A percentile compares a stretch with the other conserved stretches of the same genome.
Conservation (phyloP, 92 coral and sea anemone genomes). For the Palythoa caribaeorum region DNA sequence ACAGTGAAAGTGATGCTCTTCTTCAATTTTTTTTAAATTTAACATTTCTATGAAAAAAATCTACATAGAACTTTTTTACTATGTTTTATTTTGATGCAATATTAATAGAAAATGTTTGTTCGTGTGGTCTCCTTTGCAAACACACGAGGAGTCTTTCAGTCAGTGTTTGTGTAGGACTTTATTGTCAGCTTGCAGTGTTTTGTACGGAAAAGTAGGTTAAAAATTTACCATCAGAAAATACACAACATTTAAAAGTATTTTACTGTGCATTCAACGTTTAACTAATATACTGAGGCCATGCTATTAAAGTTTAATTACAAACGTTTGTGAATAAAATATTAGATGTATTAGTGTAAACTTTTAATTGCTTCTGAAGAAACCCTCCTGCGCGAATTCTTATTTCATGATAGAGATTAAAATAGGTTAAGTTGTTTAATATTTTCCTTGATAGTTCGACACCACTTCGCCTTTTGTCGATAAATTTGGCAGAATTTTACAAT, state of each 20-base stretch:
- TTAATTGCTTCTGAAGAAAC: slow-evolving; percentile 39
- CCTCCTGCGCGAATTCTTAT: slow-evolving; percentile 19
- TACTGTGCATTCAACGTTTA: slow-evolving; percentile 35
- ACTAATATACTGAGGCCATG: slow-evolving; percentile 38
- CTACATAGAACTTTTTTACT: slow-evolving; percentile 35
- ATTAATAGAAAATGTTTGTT: slow-evolving; percentile 69
- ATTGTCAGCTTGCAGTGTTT: neutral
- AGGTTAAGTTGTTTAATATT: neutral
- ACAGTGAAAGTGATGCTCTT: neutral
- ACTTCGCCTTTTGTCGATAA: neutral
- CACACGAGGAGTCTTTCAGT: neutral
- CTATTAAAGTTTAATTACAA: slow-evolving; percentile 49
- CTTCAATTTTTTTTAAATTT: neutral
- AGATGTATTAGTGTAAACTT: slow-evolving; percentile 47
- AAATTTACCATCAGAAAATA: slow-evolving; percentile 28
- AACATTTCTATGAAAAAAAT: neutral
- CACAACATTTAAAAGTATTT: slow-evolving; percentile 34
- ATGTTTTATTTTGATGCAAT: slow-evolving; percentile 71
- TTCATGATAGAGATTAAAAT: neutral
- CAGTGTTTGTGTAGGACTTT: slow-evolving; percentile 3
- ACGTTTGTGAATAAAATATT: slow-evolving; percentile 52
- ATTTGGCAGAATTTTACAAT: neutral
- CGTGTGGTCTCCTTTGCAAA: slow-evolving; percentile 26
- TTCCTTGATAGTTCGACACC: neutral
- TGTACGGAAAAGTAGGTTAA: neutral